Conservation (phyloP, 2,888 invertebrate species). For the Ecdyonurus torrentis region DNA sequence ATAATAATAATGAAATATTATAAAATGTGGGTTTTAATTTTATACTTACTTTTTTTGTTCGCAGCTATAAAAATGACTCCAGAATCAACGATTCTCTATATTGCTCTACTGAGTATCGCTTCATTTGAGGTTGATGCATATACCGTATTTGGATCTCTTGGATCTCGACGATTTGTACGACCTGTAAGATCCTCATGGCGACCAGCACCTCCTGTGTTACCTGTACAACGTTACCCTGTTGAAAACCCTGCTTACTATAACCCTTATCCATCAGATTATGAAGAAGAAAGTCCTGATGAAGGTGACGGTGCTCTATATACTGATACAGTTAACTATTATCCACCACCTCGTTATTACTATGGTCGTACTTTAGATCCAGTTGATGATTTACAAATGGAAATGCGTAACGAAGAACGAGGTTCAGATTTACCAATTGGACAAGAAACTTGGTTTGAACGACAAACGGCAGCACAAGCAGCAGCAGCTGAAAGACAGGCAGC, state of each 20-base stretch:
- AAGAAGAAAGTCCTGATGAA: not conserved
- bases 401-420: conserved; percentile 35
- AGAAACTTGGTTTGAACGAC: conserved; percentile 42
- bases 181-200: not conserved
- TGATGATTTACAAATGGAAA: conserved; percentile 38
- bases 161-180: not conserved
- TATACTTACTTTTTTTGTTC: no score
- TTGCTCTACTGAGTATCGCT: not conserved
- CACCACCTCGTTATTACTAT: not conserved
- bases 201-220: not conserved
- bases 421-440: conserved; percentile 45
- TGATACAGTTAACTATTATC: not conserved
- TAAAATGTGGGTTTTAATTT: no score
- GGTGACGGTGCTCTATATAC: not conserved
- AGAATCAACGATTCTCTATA: not conserved
- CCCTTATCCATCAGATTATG: not conserved
- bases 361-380: conserved; percentile 23
- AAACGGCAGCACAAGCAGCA: conserved; percentile 26
- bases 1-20: no score
- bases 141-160: not conserved
- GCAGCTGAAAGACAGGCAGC: conserved; percentile 22
- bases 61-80: not conserved
- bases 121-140: not conserved
- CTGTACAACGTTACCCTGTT: not conserved
- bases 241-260: not conserved